Evolutionary conservation across 2,113 vertebrate species (phyloP).

Genomic region (Nansenia antarctica): DNA sequence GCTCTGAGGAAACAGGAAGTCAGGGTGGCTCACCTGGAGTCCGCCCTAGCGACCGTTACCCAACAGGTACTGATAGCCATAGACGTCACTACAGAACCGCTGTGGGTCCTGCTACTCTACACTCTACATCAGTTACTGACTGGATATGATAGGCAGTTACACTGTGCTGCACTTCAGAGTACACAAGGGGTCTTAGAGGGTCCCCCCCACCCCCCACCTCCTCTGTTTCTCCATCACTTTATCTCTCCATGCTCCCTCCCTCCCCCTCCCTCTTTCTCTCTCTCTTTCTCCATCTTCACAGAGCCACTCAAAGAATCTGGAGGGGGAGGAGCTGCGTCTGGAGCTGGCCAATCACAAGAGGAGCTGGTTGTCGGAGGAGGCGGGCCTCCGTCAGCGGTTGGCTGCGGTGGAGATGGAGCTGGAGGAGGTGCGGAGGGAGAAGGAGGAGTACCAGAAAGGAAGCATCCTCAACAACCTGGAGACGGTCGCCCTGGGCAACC

Average conservation of each 20-base stretch:
- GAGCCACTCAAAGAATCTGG: constrained; percentile 53
- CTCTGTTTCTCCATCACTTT: no score
- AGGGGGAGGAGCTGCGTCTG: constrained; percentile 29
- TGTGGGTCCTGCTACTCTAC: no score
- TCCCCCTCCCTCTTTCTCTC: neutral
- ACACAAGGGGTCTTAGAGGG: no score
- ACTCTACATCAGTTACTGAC: no score
- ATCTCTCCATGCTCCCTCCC: neutral
- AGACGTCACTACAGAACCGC: no score
- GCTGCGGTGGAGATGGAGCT: constrained; percentile 59
- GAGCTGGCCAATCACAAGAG: constrained; percentile 57
- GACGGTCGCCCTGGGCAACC: constrained; percentile 38
- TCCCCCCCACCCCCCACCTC: no score
- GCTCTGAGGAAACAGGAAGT: constrained; percentile 54
- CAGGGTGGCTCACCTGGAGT: constrained; percentile 53
- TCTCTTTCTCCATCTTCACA: constrained; percentile 25
- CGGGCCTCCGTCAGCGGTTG: constrained; percentile 57
- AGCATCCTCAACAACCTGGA: constrained; percentile 39
- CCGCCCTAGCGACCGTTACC: constrained; percentile 46
- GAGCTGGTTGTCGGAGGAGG: constrained; percentile 56
- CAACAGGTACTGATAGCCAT: constrained; percentile 80
- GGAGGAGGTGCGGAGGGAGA: constrained; percentile 26
- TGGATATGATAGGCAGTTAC: no score
- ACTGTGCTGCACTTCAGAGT: no score
- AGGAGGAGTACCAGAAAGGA: constrained; percentile 45